A percentile compares a stretch with the other conserved stretches of the same genome.
These are phyloP conservation scores for Heliconius hewitsoni DNA, from an alignment of 1,140 invertebrate genomes.

Conservation along the genomic window DNA sequence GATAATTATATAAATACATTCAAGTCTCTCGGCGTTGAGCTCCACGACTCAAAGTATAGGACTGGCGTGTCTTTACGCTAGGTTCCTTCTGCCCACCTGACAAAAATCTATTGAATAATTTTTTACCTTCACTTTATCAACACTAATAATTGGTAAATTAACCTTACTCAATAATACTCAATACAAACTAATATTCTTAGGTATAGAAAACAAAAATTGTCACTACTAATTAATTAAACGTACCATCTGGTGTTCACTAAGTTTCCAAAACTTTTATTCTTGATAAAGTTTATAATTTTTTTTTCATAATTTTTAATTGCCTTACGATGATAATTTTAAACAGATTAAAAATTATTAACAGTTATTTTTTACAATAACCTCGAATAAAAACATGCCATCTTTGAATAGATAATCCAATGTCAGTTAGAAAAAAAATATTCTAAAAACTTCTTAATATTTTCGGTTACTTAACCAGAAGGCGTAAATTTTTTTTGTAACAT, in stretches of 20 bases:
- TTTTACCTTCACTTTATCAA: no score
- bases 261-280: not conserved
- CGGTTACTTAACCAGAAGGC: not conserved
- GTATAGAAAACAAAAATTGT: not conserved
- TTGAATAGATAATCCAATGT: conserved; percentile 9
- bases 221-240: not conserved
- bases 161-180: no score
- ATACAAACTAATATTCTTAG: no score
- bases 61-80: no score
- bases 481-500: not conserved
- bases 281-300: not conserved
- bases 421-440: not conserved
- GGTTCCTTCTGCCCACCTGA: no score
- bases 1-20: not conserved
- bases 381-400: not conserved
- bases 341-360: not conserved
- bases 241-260: not conserved
- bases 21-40: no score
- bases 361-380: not conserved
- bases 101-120: no score
- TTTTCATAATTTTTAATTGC: not conserved
- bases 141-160: no score
- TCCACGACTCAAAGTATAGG: no score
- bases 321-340: not conserved
- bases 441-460: conserved; percentile 6